These are phyloP conservation scores for Glaucomys volans DNA, from an alignment of 2,113 vertebrate species.

Conservation along the genomic window DNA sequence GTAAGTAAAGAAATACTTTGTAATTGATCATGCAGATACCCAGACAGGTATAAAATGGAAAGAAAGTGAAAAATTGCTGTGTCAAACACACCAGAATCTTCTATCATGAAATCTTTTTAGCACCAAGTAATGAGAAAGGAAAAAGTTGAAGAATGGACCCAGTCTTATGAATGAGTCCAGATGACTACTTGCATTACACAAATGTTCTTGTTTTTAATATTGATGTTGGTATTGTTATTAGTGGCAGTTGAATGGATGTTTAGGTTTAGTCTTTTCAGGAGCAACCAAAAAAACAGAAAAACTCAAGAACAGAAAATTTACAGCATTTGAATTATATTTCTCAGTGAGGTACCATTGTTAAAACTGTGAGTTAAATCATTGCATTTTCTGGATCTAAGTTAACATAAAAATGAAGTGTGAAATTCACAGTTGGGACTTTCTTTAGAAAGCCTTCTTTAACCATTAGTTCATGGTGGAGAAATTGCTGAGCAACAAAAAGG, in stretches of 20 bases:
- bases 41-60: neutral
- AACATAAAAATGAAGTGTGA: constrained; percentile 20
- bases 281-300: neutral
- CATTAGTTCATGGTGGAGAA: neutral
- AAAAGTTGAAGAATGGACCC: neutral
- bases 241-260: neutral
- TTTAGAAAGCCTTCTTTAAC: constrained; percentile 13
- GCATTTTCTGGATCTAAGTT: neutral
- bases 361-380: constrained; percentile 3
- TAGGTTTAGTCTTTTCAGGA: neutral
- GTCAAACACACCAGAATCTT: neutral
- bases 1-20: neutral
- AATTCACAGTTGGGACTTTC: neutral
- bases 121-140: neutral
- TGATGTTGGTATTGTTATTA: neutral
- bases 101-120: neutral
- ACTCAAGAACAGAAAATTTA: neutral
- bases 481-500: neutral
- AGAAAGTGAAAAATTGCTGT: neutral
- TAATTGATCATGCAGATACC: neutral
- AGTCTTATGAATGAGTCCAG: neutral
- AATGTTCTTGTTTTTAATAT: neutral
- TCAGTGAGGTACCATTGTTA: neutral
- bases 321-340: constrained; percentile 14
- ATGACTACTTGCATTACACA: neutral